phyloP scores from a whole-genome alignment of 2,888 invertebrate species.

The Enchytraeus crypticus region DNA sequence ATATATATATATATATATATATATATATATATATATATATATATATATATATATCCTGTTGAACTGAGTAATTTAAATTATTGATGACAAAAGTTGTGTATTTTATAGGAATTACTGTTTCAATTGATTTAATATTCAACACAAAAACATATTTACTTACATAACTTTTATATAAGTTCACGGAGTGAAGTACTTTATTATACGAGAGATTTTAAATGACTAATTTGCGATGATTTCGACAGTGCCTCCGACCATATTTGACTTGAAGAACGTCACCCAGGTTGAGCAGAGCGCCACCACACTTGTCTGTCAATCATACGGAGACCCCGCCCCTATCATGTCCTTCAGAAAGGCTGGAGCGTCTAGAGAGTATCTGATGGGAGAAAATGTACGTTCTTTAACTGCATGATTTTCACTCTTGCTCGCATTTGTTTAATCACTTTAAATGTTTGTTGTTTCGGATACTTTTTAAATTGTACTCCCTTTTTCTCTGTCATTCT shows the following conservation, averaged over 20 bases:
- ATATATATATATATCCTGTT: no score
- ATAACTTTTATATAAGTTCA: not conserved
- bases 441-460: no score
- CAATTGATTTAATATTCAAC: not conserved
- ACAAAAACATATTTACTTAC: not conserved
- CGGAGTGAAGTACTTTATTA: not conserved
- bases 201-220: not conserved
- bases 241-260: constrained; percentile 14
- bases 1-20: no score
- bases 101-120: no score
- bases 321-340: constrained; percentile 26
- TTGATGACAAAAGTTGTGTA: no score
- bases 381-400: constrained; percentile 4
- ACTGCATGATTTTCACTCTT: not conserved
- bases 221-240: no score
- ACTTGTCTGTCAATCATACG: constrained; percentile 26
- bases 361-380: constrained; percentile 1
- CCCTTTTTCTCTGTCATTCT: no score
- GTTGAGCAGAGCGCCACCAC: constrained; percentile 6
- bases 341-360: constrained; percentile 22
- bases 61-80: no score
- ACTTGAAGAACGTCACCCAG: constrained; percentile 10
- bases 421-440: not conserved
- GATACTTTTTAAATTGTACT: no score
- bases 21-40: no score